Conservation (phyloP, 2,113 vertebrate species). For the Odocoileus hemionus region DNA sequence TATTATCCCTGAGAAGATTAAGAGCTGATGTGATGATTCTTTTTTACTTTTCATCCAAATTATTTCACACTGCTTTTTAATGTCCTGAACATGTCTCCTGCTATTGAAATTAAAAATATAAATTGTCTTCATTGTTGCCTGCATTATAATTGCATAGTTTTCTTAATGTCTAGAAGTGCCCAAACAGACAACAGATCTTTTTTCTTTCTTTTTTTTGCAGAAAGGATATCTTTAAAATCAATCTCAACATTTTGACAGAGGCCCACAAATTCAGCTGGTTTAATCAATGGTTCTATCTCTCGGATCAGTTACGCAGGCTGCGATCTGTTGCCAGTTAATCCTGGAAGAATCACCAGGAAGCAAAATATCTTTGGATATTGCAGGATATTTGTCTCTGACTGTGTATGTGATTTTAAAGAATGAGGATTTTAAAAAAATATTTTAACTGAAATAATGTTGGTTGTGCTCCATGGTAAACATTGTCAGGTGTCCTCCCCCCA, state of each 20-base stretch:
- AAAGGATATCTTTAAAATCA: not conserved
- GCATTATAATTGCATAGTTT: not conserved
- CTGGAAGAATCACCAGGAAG: not conserved
- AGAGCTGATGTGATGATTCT: not conserved
- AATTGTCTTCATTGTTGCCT: not conserved
- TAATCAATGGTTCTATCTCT: not conserved
- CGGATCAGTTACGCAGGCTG: not conserved
- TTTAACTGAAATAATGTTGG: not conserved
- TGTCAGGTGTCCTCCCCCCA: fast-evolving
- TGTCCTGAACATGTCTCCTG: not conserved
- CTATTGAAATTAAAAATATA: slow-evolving; percentile 1
- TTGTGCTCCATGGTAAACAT: not conserved
- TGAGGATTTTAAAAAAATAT: not conserved
- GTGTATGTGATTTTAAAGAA: not conserved
- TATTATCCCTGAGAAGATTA: not conserved
- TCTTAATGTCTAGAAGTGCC: not conserved
- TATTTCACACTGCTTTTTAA: not conserved
- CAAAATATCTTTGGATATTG: not conserved
- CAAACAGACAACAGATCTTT: not conserved
- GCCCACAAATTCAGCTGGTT: not conserved
- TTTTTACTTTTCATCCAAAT: not conserved
- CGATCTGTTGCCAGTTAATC: not conserved
- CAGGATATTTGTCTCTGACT: not conserved
- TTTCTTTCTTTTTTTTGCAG: not conserved
- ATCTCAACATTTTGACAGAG: not conserved